Conservation (phyloP, 2,113 vertebrate species). For the Athene noctua region DNA sequence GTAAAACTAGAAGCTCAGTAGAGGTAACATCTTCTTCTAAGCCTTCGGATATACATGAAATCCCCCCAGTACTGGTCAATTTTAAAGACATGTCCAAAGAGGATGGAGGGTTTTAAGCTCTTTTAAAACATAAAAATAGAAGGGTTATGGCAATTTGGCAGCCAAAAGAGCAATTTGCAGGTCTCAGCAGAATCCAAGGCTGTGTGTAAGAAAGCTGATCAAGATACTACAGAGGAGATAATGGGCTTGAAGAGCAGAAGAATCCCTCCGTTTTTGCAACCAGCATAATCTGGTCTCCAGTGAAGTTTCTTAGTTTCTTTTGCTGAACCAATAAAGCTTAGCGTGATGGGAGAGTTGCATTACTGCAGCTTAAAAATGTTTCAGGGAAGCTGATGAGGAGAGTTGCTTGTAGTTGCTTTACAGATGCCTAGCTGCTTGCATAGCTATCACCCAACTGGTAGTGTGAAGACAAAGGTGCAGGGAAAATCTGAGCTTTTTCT, state of each 20-base stretch:
- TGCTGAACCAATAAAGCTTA: conserved; percentile 83
- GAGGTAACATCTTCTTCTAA: conserved; percentile 75
- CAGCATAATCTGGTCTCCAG: conserved; percentile 83
- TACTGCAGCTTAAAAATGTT: conserved; percentile 73
- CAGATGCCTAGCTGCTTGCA: conserved; percentile 36
- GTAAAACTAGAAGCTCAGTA: conserved; percentile 77
- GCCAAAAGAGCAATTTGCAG: conserved; percentile 73
- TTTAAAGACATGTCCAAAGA: conserved; percentile 80
- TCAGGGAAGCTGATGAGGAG: conserved; percentile 69
- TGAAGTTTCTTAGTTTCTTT: conserved; percentile 87
- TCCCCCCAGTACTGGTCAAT: conserved; percentile 78
- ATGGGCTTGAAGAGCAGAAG: conserved; percentile 72
- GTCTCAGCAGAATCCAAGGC: conserved; percentile 67
- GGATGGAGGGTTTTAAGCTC: conserved; percentile 78
- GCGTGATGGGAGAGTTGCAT: conserved; percentile 73
- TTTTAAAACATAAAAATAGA: conserved; percentile 82
- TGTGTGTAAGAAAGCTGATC: conserved; percentile 77
- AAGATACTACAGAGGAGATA: conserved; percentile 76
- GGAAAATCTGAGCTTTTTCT: conserved; percentile 66
- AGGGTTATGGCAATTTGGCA: conserved; percentile 80
- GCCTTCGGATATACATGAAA: conserved; percentile 79
- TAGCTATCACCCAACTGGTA: background rate
- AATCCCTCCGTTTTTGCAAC: conserved; percentile 67
- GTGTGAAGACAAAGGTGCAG: conserved; percentile 43
- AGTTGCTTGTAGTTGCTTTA: conserved; percentile 36